Conservation (phyloP, 1,140 invertebrate genomes). For the Ips typographus region DNA sequence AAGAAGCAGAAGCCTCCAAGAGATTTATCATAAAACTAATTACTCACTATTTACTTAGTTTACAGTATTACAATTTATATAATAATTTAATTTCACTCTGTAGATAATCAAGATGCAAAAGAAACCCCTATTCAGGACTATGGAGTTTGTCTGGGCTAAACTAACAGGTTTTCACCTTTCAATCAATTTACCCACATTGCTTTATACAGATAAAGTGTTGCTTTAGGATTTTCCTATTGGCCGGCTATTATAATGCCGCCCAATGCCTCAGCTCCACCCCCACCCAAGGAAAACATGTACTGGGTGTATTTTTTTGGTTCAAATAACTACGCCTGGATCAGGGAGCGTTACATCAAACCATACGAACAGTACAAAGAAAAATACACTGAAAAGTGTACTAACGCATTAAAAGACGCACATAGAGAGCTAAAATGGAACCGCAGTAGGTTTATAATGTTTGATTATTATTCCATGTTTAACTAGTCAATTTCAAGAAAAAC, state of each 20-base stretch:
- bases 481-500: not conserved
- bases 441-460: not conserved
- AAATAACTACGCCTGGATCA: slow-evolving; percentile 92
- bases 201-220: not conserved
- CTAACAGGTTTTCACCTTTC: slow-evolving; percentile 54
- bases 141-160: slow-evolving; percentile 32
- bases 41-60: too few relatives aligned
- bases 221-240: slow-evolving; percentile 84
- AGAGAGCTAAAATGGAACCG: not conserved
- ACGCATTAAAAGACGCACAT: slow-evolving; percentile 41
- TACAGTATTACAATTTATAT: too few relatives aligned
- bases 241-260: slow-evolving; percentile 80
- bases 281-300: slow-evolving; percentile 64
- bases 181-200: not conserved
- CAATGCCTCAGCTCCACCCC: slow-evolving; percentile 57
- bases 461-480: too few relatives aligned
- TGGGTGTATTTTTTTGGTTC: slow-evolving; percentile 94
- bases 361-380: slow-evolving; percentile 82
- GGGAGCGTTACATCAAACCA: slow-evolving; percentile 79
- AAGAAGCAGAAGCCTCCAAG: too few relatives aligned
- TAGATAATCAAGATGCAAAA: too few relatives aligned
- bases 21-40: too few relatives aligned
- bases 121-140: too few relatives aligned
- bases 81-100: too few relatives aligned
- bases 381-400: slow-evolving; percentile 75